Conservation (phyloP, 2,113 vertebrate species). For the Coptodon rendalli region DNA sequence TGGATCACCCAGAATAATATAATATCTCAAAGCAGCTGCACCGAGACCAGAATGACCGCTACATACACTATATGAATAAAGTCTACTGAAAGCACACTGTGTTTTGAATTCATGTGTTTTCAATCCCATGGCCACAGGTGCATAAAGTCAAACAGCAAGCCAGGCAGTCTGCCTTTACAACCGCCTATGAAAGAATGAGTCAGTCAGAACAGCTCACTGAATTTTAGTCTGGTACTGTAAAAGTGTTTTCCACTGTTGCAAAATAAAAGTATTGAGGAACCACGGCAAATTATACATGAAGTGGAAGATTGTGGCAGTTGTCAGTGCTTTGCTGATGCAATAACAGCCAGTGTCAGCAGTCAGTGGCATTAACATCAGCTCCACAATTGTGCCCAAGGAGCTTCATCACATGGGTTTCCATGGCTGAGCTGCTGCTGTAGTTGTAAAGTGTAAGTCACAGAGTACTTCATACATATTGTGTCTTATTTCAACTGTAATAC, state of each 20-base stretch:
- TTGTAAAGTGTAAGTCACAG: not conserved
- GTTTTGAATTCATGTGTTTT: not conserved
- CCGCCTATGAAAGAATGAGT: not conserved
- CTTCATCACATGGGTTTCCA: not conserved
- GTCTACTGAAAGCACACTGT: not conserved
- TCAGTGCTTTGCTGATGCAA: fast-evolving
- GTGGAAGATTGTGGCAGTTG: not conserved
- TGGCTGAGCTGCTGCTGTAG: not conserved
- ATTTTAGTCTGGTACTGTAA: not conserved
- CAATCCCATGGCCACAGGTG: not conserved
- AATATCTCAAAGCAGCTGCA: not conserved
- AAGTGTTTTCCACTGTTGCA: not conserved
- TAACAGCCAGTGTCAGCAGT: not conserved
- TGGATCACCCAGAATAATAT: not conserved
- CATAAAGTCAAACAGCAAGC: not conserved
- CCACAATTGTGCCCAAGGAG: not conserved
- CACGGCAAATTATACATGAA: not conserved
- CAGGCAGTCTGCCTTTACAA: not conserved
- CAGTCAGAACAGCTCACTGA: not conserved
- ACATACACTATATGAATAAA: not conserved
- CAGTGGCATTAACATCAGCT: not conserved
- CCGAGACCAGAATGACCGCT: not conserved
- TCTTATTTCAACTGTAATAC: not conserved
- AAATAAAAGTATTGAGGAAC: not conserved
- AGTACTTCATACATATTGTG: not conserved